phyloP scores from a whole-genome alignment of 2,797 vertebrate species.

The Sebastes glaucus region DNA sequence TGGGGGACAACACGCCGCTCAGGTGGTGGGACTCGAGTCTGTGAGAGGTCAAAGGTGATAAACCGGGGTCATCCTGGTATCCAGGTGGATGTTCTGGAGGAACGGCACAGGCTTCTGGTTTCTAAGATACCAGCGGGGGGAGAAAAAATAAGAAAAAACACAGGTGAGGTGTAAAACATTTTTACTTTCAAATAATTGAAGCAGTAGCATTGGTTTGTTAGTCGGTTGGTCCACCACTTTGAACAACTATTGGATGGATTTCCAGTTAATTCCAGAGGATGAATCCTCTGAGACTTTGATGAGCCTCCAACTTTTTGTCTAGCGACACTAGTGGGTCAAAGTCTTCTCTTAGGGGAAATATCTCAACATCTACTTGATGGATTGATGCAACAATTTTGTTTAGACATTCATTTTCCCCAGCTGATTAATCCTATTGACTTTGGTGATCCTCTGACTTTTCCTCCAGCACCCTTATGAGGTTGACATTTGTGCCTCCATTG shows the following conservation, averaged over 20 bases:
- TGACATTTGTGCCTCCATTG: neutral
- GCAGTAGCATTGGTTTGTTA: no score
- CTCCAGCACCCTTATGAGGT: neutral
- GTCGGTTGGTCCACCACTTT: neutral
- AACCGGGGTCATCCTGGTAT: slow-evolving; percentile 48
- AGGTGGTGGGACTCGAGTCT: slow-evolving; percentile 50
- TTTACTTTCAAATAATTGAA: neutral
- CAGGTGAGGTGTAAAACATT: slow-evolving; percentile 2
- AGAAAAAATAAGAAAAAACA: neutral
- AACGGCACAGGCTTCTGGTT: slow-evolving; percentile 7
- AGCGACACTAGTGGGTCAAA: no score
- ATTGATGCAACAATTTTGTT: no score
- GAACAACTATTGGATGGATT: no score
- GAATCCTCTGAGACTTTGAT: no score
- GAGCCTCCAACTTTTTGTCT: no score
- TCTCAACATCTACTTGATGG: no score
- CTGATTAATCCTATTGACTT: neutral
- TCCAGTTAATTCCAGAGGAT: no score
- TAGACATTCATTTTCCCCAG: neutral
- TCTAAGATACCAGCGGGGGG: neutral
- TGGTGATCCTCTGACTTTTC: neutral
- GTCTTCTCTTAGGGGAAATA: neutral
- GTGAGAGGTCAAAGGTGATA: slow-evolving; percentile 67
- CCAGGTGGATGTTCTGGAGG: slow-evolving; percentile 63
- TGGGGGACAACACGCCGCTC: slow-evolving; percentile 41